These are phyloP conservation scores for Lophochroa leadbeateri DNA, from an alignment of 2,113 vertebrate species.

Conservation along the genomic window DNA sequence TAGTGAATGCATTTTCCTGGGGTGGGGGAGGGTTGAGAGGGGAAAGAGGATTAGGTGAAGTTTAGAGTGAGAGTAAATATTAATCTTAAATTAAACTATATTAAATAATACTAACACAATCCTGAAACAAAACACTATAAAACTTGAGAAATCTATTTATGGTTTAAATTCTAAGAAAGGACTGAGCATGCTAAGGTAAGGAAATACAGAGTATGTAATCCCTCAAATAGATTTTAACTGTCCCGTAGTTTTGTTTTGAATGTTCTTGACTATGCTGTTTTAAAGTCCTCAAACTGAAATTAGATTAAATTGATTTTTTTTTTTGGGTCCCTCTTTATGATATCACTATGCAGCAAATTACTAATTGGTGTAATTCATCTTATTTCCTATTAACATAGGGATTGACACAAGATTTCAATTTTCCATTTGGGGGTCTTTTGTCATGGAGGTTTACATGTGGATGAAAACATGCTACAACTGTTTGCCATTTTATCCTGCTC, in stretches of 20 bases:
- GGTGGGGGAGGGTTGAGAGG: neutral
- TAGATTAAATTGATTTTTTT: neutral
- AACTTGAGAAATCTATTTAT: neutral
- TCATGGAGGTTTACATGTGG: neutral
- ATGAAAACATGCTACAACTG: neutral
- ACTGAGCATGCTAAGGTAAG: neutral
- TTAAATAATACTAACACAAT: neutral
- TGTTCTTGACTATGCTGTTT: neutral
- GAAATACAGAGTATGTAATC: neutral
- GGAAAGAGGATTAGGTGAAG: neutral
- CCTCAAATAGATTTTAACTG: neutral
- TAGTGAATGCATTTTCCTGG: neutral
- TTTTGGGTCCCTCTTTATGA: neutral
- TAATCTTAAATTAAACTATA: neutral
- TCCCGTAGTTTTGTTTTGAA: neutral
- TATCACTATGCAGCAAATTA: neutral
- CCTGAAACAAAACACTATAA: neutral
- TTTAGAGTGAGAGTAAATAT: neutral
- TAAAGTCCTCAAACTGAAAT: neutral
- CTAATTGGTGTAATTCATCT: neutral
- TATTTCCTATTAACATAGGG: neutral
- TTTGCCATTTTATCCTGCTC: neutral
- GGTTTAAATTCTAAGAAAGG: neutral
- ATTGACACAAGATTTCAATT: neutral
- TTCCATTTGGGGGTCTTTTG: neutral